Evolutionary conservation across 2,888 invertebrate species (phyloP).

Genomic region (Ferdinandea cuprea): DNA sequence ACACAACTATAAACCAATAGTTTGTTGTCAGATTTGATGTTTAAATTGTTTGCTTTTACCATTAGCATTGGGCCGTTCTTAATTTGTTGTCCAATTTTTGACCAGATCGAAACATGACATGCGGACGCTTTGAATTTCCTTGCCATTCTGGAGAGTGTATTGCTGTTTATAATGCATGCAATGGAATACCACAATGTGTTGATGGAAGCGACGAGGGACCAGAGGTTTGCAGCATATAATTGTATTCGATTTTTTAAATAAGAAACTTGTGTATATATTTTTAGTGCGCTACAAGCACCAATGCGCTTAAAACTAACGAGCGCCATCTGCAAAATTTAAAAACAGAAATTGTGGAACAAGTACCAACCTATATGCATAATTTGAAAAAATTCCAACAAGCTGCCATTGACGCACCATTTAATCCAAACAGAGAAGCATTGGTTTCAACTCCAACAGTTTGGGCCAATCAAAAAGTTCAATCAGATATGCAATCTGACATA

Average conservation of each 20-base stretch:
- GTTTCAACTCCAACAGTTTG: slow-evolving; percentile 78
- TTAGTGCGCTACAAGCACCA: slow-evolving; percentile 79
- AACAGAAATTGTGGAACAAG: slow-evolving; percentile 34
- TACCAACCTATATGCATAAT: slow-evolving; percentile 53
- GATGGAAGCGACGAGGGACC: slow-evolving; percentile 96
- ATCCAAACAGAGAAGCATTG: slow-evolving; percentile 81
- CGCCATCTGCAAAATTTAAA: slow-evolving; percentile 37
- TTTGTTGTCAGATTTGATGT: too few relatives aligned
- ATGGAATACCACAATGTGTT: slow-evolving; percentile 95
- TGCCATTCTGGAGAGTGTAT: slow-evolving; percentile 96
- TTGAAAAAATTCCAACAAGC: slow-evolving; percentile 76
- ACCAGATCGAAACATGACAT: slow-evolving; percentile 79
- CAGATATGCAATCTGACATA: slow-evolving; percentile 77
- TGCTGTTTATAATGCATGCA: slow-evolving; percentile 97
- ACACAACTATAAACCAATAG: too few relatives aligned
- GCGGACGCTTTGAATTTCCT: slow-evolving; percentile 94
- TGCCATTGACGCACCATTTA: slow-evolving; percentile 68
- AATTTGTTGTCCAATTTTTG: too few relatives aligned
- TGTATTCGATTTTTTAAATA: neutral
- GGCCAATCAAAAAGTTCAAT: slow-evolving; percentile 79
- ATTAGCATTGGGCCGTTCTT: too few relatives aligned
- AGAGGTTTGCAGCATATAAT: slow-evolving; percentile 86
- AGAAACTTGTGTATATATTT: neutral
- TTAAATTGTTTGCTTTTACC: too few relatives aligned
- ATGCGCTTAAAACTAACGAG: slow-evolving; percentile 3